phyloP scores from a whole-genome alignment of 2,888 invertebrate genomes.

The Sminthurides aquaticus region DNA sequence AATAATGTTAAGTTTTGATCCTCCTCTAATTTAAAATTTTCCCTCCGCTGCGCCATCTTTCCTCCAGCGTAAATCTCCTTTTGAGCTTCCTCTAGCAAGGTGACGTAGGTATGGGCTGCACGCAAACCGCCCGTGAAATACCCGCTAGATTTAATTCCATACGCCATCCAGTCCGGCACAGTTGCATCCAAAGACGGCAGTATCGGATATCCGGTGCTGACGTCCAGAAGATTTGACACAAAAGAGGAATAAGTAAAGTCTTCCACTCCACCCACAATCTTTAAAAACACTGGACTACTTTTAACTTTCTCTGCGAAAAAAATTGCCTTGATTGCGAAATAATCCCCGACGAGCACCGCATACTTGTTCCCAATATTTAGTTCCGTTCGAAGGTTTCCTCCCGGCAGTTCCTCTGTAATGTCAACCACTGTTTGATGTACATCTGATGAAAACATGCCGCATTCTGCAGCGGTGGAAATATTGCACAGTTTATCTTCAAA shows the following conservation, averaged over 20 bases:
- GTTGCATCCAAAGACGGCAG: constrained; percentile 27
- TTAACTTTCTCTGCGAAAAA: constrained; percentile 37
- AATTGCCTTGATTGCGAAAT: constrained; percentile 41
- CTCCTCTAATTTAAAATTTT: not conserved
- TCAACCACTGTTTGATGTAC: constrained; percentile 40
- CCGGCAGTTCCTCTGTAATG: constrained; percentile 23
- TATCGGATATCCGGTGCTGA: constrained; percentile 27
- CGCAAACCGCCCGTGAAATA: constrained; percentile 41
- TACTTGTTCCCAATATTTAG: constrained; percentile 40
- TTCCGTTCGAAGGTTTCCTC: constrained; percentile 14
- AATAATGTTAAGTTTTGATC: constrained; percentile 22
- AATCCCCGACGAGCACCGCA: constrained; percentile 41
- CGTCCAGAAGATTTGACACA: constrained; percentile 32
- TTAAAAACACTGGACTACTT: constrained; percentile 32
- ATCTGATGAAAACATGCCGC: constrained; percentile 42
- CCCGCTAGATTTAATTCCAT: constrained; percentile 30
- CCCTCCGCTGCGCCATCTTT: not conserved
- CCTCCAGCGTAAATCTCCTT: too few relatives aligned
- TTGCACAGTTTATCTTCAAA: constrained; percentile 28
- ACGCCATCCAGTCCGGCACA: constrained; percentile 33
- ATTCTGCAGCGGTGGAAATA: constrained; percentile 35
- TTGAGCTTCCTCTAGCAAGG: not conserved
- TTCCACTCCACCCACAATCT: constrained; percentile 39
- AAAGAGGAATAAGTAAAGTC: constrained; percentile 38
- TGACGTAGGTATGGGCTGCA: constrained; percentile 26